phyloP scores from a whole-genome alignment of 1,140 invertebrate species.

The Hyles vespertilio region DNA sequence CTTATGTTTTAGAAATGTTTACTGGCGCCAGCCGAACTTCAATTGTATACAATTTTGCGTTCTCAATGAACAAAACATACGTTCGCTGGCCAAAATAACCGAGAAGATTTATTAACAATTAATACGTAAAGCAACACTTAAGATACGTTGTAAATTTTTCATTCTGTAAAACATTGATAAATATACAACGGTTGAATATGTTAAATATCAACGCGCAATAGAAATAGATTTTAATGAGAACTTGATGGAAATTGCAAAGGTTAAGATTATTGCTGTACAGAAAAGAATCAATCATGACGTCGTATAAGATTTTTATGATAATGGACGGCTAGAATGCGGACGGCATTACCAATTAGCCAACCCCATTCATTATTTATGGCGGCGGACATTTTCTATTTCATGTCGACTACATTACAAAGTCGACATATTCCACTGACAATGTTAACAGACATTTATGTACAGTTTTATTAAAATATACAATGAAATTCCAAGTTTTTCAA shows the following conservation, averaged over 20 bases:
- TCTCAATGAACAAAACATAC: too few species aligned
- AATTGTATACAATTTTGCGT: too few species aligned
- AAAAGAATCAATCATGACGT: not conserved
- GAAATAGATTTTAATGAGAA: too few species aligned
- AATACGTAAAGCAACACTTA: not conserved
- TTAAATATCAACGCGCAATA: too few species aligned
- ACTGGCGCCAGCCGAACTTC: too few species aligned
- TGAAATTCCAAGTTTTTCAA: not conserved
- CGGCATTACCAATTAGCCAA: not conserved
- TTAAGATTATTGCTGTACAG: not conserved
- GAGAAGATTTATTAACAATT: too few species aligned
- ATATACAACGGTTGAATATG: too few species aligned
- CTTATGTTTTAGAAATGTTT: too few species aligned
- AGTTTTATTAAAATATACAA: conserved; percentile 4
- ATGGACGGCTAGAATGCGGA: conserved; percentile 5
- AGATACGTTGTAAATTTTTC: too few species aligned
- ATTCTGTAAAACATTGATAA: too few species aligned
- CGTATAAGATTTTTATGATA: conserved; percentile 11
- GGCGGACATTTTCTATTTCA: not conserved
- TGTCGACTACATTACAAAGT: not conserved
- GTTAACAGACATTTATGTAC: not conserved
- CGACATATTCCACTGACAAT: too few species aligned
- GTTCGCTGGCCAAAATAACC: too few species aligned
- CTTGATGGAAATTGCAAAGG: not conserved
- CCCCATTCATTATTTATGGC: conserved; percentile 1